Conservation (phyloP, 2,113 vertebrate species). For the Cryptomyrus ogoouensis region DNA sequence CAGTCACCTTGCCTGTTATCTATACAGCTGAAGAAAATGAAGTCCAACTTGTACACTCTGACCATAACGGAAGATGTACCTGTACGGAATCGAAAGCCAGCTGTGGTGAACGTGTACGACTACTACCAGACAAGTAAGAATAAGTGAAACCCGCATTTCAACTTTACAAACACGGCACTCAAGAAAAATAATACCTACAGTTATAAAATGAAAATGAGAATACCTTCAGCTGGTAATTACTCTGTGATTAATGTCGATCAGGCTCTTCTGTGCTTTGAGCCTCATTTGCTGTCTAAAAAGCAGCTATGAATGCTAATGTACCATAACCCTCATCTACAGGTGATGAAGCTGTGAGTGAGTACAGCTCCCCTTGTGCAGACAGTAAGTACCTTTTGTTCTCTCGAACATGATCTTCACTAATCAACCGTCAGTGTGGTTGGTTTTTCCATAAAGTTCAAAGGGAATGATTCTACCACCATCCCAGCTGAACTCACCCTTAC, state of each 20-base stretch:
- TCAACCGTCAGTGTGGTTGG: not conserved
- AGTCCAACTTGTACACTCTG: slow-evolving; percentile 38
- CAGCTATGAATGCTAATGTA: not conserved
- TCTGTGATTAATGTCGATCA: not conserved
- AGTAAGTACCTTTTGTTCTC: slow-evolving; percentile 33
- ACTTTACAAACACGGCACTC: not conserved
- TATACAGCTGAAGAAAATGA: slow-evolving; percentile 46
- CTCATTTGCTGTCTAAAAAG: not conserved
- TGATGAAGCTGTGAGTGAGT: slow-evolving; percentile 49
- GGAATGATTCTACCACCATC: not conserved
- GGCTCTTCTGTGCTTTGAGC: not conserved
- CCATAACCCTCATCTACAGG: slow-evolving; percentile 36
- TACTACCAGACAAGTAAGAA: slow-evolving; percentile 76
- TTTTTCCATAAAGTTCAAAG: not conserved
- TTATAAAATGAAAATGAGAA: not conserved
- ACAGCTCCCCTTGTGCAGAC: slow-evolving; percentile 53
- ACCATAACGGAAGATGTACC: slow-evolving; percentile 52
- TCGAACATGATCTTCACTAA: not conserved
- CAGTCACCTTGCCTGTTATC: not conserved
- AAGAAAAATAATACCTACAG: not conserved
- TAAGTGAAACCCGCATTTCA: not conserved
- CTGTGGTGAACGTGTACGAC: slow-evolving; percentile 71
- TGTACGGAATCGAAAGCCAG: slow-evolving; percentile 69
- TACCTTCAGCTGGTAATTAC: not conserved
- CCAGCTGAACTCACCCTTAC: not conserved